phyloP scores from a whole-genome alignment of 2,888 invertebrate species.

The Serripes groenlandicus region DNA sequence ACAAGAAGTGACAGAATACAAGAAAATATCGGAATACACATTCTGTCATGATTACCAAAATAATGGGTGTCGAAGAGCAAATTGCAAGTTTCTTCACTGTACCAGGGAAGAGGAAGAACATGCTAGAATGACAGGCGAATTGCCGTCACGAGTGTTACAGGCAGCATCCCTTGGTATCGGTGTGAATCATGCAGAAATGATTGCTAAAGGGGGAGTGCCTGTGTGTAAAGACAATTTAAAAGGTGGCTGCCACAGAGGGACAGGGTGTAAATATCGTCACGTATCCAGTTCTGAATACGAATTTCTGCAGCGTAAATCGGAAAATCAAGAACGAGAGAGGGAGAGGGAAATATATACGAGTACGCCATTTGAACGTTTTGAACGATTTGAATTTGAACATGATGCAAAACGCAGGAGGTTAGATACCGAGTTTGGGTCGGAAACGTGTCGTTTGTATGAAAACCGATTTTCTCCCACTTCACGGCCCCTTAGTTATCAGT shows the following conservation, averaged over 20 bases:
- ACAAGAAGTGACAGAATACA: conserved; percentile 84
- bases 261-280: conserved; percentile 88
- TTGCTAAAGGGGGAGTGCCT: conserved; percentile 85
- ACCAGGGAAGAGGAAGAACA: conserved; percentile 91
- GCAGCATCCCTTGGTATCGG: conserved; percentile 83
- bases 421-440: conserved; percentile 71
- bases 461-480: conserved; percentile 70
- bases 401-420: conserved; percentile 76
- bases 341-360: conserved; percentile 4
- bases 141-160: conserved; percentile 88
- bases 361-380: conserved; percentile 68
- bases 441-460: conserved; percentile 70
- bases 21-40: conserved; percentile 83
- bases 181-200: conserved; percentile 78
- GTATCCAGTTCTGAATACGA: conserved; percentile 72
- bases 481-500: conserved; percentile 78
- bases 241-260: conserved; percentile 88
- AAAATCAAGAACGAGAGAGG: conserved; percentile 38
- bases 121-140: conserved; percentile 91
- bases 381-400: conserved; percentile 75
- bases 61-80: conserved; percentile 91
- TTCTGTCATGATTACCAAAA: conserved; percentile 91
- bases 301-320: conserved; percentile 72
- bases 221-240: conserved; percentile 90
- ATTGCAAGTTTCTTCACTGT: conserved; percentile 93